These are phyloP conservation scores for Meta bourneti DNA, from an alignment of 2,888 invertebrate species.

Conservation along the genomic window DNA sequence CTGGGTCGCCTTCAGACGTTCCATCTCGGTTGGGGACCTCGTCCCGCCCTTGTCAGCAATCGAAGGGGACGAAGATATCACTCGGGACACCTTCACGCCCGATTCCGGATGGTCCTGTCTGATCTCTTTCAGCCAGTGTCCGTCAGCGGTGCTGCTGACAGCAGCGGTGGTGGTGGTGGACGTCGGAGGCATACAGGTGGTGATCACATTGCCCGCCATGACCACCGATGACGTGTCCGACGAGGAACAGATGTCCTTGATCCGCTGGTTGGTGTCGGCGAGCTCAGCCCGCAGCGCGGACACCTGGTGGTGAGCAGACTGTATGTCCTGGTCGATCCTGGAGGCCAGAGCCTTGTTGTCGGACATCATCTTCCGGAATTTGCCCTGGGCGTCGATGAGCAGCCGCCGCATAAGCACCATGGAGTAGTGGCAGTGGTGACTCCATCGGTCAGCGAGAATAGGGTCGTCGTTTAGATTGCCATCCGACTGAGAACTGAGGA, in stretches of 20 bases:
- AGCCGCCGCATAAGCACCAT: conserved; percentile 93
- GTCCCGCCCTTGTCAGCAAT: conserved; percentile 69
- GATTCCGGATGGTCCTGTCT: conserved; percentile 3
- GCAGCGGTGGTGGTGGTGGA: conserved; percentile 74
- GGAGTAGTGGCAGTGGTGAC: conserved; percentile 85
- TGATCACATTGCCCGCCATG: conserved; percentile 71
- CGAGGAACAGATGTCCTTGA: conserved; percentile 79
- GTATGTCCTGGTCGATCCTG: conserved; percentile 85
- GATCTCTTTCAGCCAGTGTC: conserved; percentile 39
- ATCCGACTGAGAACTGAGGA: conserved; percentile 80
- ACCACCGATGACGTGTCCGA: conserved; percentile 20
- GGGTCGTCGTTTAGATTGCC: conserved; percentile 77
- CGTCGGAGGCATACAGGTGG: conserved; percentile 71
- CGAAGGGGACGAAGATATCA: conserved; percentile 42
- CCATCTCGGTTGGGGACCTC: not conserved
- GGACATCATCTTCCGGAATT: conserved; percentile 93
- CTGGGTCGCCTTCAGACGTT: not conserved
- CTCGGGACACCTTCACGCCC: conserved; percentile 6
- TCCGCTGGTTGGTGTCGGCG: conserved; percentile 83
- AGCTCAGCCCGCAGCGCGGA: conserved; percentile 83
- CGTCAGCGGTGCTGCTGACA: conserved; percentile 66
- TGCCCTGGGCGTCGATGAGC: conserved; percentile 91
- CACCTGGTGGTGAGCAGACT: conserved; percentile 84
- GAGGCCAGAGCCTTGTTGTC: conserved; percentile 85
- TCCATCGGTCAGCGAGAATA: conserved; percentile 60